Evolutionary conservation across 1,140 invertebrate species (phyloP), one percentile per base, ranked within the genome.

Genomic region (Chironomus striatipennis): DNA sequence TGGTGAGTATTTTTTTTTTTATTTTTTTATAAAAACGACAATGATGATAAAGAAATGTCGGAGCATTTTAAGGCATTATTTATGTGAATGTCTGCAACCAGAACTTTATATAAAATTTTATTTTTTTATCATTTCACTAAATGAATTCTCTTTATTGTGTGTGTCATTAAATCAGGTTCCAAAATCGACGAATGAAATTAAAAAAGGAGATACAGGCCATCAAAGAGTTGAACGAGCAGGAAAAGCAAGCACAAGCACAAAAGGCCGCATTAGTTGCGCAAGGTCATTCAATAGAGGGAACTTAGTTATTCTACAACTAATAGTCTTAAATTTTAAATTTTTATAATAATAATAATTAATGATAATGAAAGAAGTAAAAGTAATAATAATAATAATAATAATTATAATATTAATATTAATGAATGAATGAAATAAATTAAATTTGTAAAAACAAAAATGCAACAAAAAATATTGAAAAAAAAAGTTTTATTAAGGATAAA

Each of bases 141-240:
- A 34, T 34, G 24, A 34, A 57, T 57, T 57, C n/a, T 7, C n/a
- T 4, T 2, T 20, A 20, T 20, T 70, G 7, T 67, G 64, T 67
- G 1, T 65, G 5, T 67, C 18, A 17, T 18, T 67, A 21, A 20
- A 21, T n/a, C 65, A 70, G 65, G 65, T 70, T 98, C 86, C 96
- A 98, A 86, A 98, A 98, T 87, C 88, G 97, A 79, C 88, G 97
- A 83, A 99, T 99, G 97, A 99, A 98, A 84, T 89, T 98, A 84
- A 98, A 98, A 89, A 98, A 98, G 83, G 94, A 97, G 83, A 96
- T 96, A 77, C 95, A 97, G 83, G 96, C 96, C 81, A 98, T 98
- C 85, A 98, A 98, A 83, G 96, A 98, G 84, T 86, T 98, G 78
- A 98, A 98, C 85, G 95, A 98, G 82, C 95, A 98, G 80, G 95